phyloP scores from a whole-genome alignment of 2,113 vertebrate genomes.

The Loxodonta africana region DNA sequence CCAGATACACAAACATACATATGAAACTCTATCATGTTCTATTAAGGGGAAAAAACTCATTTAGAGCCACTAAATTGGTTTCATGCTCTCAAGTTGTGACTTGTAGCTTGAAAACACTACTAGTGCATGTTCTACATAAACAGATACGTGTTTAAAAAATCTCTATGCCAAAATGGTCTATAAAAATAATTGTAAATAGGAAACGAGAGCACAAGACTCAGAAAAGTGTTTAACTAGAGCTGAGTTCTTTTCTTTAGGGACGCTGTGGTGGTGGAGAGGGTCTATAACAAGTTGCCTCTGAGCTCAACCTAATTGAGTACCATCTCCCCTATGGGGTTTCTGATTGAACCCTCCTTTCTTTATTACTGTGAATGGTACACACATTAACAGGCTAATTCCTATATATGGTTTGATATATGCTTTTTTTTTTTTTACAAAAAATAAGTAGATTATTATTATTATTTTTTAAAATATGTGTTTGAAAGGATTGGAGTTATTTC shows the following conservation, averaged over 20 bases:
- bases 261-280: background rate
- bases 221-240: background rate
- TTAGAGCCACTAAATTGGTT: background rate
- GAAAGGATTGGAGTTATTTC: background rate
- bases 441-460: background rate
- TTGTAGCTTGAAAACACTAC: background rate
- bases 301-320: background rate
- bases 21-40: background rate
- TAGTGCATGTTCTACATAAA: background rate
- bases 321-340: background rate
- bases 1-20: background rate
- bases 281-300: background rate
- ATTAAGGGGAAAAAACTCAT: background rate
- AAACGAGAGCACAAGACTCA: background rate
- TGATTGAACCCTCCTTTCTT: background rate
- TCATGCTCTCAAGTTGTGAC: background rate
- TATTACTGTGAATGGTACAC: background rate
- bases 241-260: background rate
- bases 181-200: slow-evolving; percentile 29
- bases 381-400: slow-evolving; percentile 34
- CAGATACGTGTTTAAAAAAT: slow-evolving; percentile 45
- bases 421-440: background rate
- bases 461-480: background rate
- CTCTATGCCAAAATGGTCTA: background rate
- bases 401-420: background rate